A percentile compares a stretch with the other conserved stretches of the same genome.
phyloP scores from a whole-genome alignment of 2,113 vertebrate species.

The Odocoileus virginianus region DNA sequence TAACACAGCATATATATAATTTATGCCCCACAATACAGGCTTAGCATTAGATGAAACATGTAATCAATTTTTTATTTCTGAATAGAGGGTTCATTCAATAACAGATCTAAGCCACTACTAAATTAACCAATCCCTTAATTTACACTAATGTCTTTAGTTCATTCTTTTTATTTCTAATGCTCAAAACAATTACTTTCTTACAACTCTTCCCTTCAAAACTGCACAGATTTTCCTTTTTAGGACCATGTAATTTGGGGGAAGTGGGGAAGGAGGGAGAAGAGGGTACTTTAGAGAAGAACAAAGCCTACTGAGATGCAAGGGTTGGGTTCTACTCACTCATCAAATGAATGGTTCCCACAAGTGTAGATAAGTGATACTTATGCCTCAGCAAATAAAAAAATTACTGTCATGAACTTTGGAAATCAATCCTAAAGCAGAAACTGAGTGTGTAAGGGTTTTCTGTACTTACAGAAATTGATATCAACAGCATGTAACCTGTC shows the following conservation, averaged over 20 bases:
- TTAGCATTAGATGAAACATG: not conserved
- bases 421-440: conserved; percentile 13
- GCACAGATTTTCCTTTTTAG: not conserved
- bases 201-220: not conserved
- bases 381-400: conserved; percentile 27
- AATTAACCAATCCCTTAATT: not conserved
- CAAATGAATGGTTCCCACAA: not conserved
- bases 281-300: not conserved
- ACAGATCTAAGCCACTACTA: not conserved
- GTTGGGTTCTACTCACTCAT: not conserved
- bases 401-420: not conserved
- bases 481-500: not conserved
- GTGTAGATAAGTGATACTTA: not conserved
- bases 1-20: not conserved
- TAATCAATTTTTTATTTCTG: not conserved
- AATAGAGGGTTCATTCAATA: not conserved
- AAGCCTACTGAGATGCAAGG: not conserved
- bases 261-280: not conserved
- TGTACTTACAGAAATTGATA: not conserved
- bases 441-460: not conserved
- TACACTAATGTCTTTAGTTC: not conserved
- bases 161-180: not conserved
- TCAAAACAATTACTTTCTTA: conserved; percentile 18
- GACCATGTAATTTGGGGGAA: not conserved
- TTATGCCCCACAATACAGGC: not conserved